Evolutionary conservation across 1,140 invertebrate genomes (phyloP).

Genomic region (Caenorhabditis inopinata): DNA sequence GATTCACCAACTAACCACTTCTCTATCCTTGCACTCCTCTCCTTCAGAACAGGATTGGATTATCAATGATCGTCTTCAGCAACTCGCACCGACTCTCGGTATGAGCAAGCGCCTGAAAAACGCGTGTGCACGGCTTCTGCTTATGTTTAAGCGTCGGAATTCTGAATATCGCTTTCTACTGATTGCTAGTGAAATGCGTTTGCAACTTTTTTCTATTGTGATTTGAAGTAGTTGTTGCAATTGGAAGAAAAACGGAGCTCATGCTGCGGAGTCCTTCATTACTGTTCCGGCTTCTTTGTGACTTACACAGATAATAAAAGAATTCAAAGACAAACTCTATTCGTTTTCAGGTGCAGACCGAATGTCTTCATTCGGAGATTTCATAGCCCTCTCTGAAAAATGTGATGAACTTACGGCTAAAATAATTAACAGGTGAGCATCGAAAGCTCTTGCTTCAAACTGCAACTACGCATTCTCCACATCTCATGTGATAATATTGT

Average conservation of each 20-base stretch:
- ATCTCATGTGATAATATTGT: background rate
- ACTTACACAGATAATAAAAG: too few species aligned
- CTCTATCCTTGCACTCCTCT: background rate
- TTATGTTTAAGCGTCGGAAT: background rate
- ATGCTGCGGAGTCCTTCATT: constrained; percentile 5
- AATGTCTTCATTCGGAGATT: constrained; percentile 99
- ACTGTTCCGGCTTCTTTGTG: constrained; percentile 15
- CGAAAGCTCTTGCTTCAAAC: too few species aligned
- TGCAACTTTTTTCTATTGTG: too few species aligned
- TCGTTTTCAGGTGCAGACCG: constrained; percentile 81
- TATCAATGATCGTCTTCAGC: constrained; percentile 13
- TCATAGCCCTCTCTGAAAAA: constrained; percentile 85
- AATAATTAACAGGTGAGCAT: constrained; percentile 70
- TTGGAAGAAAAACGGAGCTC: constrained; percentile 13
- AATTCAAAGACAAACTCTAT: background rate
- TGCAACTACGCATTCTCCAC: background rate
- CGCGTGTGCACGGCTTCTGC: background rate
- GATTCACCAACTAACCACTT: background rate
- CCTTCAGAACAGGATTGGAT: constrained; percentile 45
- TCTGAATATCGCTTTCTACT: background rate
- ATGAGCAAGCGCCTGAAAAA: background rate
- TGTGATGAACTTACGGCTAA: constrained; percentile 84
- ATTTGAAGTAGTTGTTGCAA: too few species aligned
- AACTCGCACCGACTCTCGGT: background rate
- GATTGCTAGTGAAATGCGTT: too few species aligned